Evolutionary conservation across 1,140 invertebrate genomes (phyloP), one percentile per base, ranked within the genome.

Genomic region (Megathymus violae): DNA sequence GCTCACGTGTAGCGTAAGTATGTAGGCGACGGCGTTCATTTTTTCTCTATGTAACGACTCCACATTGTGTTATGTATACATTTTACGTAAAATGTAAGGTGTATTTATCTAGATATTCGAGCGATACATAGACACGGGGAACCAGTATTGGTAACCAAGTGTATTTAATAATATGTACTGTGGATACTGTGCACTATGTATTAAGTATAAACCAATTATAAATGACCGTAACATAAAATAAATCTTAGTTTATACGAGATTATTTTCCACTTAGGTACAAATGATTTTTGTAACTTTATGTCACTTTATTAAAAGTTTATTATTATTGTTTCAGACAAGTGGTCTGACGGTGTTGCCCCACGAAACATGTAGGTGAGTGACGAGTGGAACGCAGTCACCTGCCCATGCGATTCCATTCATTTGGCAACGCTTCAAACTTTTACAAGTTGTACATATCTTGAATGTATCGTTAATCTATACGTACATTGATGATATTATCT

Each of bases 281-380:
- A n/a, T n/a, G n/a, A n/a, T n/a, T n/a, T n/a, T n/a, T n/a, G n/a
- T n/a, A n/a, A n/a, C n/a, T n/a, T n/a, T n/a, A n/a, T n/a, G n/a
- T n/a, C n/a, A n/a, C n/a, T n/a, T n/a, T n/a, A n/a, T n/a, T n/a
- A n/a, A n/a, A n/a, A n/a, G n/a, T n/a, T n/a, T n/a, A n/a, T n/a
- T n/a, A n/a, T 43, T 68, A 11, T 51, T 63, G 47, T 74, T 64
- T 11, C 74, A 80, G 77, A 64, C 64, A 51, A 16, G 17, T 14
- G 38, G 43, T 60, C 25, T 13, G 9, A 15, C 52, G 47, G 46
- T 64, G 54, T 46, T 46, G 27, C 19, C 59, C 54, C 60, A 71
- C 62, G 36, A 69, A 79, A 65, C 46, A 81, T 81, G 74, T 75
- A 77, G 72, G 76, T 77, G 27, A 78, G 76, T 76, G 54, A 48